Conservation (phyloP, 2,797 vertebrate species). For the Pygocentrus nattereri region DNA sequence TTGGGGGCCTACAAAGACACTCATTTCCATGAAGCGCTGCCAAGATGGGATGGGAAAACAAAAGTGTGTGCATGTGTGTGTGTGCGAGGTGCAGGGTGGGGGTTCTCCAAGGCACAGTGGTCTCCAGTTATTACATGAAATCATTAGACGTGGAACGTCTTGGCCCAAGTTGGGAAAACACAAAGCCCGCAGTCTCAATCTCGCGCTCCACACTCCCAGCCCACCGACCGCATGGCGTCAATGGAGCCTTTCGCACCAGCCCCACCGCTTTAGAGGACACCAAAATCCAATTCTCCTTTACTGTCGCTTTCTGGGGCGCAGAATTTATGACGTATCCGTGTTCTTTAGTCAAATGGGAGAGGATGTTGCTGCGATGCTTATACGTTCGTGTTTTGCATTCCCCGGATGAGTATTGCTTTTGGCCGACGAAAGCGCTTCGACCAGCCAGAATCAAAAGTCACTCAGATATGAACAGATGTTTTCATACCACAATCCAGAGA, state of each 20-base stretch:
- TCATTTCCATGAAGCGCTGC: slow-evolving; percentile 80
- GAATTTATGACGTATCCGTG: background rate
- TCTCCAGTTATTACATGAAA: slow-evolving; percentile 66
- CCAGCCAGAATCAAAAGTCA: background rate
- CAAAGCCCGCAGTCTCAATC: slow-evolving; percentile 51
- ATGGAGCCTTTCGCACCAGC: slow-evolving; percentile 37
- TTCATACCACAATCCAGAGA: slow-evolving; percentile 10
- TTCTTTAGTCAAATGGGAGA: background rate
- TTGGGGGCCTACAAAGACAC: slow-evolving; percentile 66
- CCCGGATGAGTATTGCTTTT: background rate
- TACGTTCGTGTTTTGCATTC: background rate
- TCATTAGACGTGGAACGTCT: slow-evolving; percentile 58
- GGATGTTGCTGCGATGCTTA: background rate
- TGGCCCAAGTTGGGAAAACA: slow-evolving; percentile 58
- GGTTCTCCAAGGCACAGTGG: slow-evolving; percentile 68
- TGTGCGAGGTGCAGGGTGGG: slow-evolving; percentile 64
- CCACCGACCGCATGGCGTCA: slow-evolving; percentile 48
- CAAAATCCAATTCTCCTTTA: slow-evolving; percentile 11
- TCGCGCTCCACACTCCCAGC: slow-evolving; percentile 25
- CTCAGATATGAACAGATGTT: background rate
- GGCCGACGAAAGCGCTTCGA: background rate
- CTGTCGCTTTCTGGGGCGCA: slow-evolving; percentile 3
- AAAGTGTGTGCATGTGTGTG: slow-evolving; percentile 63
- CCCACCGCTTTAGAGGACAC: slow-evolving; percentile 20
- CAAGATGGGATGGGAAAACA: slow-evolving; percentile 76